phyloP scores from a whole-genome alignment of 2,113 vertebrate genomes.

The Plotosus lineatus region DNA sequence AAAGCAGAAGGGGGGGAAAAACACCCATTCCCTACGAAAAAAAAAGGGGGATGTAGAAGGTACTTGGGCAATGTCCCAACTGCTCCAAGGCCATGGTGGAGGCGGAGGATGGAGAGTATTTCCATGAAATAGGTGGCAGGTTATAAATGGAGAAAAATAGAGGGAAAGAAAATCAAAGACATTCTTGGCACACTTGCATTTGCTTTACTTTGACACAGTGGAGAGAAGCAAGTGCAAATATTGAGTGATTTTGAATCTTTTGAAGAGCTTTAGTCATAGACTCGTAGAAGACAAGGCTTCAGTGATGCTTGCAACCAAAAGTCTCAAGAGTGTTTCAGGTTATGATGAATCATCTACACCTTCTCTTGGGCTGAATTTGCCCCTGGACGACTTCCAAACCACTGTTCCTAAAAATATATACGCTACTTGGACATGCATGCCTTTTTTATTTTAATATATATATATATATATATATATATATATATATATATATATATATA shows the following conservation, averaged over 20 bases:
- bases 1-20: neutral
- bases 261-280: constrained; percentile 17
- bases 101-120: neutral
- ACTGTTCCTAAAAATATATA: neutral
- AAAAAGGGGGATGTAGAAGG: neutral
- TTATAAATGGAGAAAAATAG: constrained; percentile 13
- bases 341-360: constrained; percentile 55
- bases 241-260: constrained; percentile 1
- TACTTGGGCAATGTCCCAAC: constrained; percentile 17
- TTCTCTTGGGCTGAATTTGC: neutral
- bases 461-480: too few species aligned
- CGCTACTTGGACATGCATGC: neutral
- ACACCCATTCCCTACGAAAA: neutral
- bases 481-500: too few species aligned
- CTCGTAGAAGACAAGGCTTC: constrained; percentile 28
- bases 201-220: neutral
- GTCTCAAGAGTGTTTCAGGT: constrained; percentile 57
- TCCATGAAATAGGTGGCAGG: neutral
- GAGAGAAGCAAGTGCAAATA: neutral
- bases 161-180: neutral
- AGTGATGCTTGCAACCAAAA: constrained; percentile 26
- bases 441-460: too few species aligned
- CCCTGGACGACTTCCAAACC: neutral
- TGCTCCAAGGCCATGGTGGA: neutral
- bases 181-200: neutral